Conservation (phyloP, 2,888 invertebrate genomes). For the Osedax fenrisi region DNA sequence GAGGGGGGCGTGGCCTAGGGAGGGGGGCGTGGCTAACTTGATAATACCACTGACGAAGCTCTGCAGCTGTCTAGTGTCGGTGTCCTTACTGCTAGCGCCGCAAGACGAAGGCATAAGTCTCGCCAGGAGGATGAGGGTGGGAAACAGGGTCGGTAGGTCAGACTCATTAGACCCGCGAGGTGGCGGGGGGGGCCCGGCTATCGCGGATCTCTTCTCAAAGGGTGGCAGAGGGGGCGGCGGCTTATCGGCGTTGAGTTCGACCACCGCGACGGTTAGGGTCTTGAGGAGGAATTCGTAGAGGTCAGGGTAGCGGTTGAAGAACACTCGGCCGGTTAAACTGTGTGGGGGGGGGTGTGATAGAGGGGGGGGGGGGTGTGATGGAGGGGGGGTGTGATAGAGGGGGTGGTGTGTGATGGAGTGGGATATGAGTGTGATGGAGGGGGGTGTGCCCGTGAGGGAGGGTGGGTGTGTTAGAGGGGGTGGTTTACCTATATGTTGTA, state of each 20-base stretch:
- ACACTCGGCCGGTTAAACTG: constrained; percentile 57
- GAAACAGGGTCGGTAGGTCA: constrained; percentile 59
- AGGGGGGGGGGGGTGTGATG: too few species aligned
- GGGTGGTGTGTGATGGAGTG: too few species aligned
- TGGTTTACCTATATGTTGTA: too few species aligned
- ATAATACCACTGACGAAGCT: neutral
- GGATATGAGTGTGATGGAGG: too few species aligned
- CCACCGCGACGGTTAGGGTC: constrained; percentile 50
- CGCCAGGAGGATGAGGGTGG: constrained; percentile 65
- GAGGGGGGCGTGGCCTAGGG: too few species aligned
- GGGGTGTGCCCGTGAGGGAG: too few species aligned
- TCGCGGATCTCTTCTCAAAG: constrained; percentile 45
- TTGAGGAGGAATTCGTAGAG: constrained; percentile 56
- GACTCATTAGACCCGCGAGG: too few species aligned
- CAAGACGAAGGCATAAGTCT: constrained; percentile 62
- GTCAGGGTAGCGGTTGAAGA: constrained; percentile 65
- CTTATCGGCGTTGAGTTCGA: constrained; percentile 32
- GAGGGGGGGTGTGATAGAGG: too few species aligned
- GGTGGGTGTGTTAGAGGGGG: too few species aligned
- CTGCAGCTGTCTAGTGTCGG: neutral
- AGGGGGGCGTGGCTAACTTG: neutral
- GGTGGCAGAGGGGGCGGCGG: constrained; percentile 50
- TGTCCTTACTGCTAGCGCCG: neutral
- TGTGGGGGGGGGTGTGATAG: too few species aligned
- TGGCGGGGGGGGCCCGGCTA: constrained; percentile 37